phyloP scores from a whole-genome alignment of 2,888 invertebrate species.

The Limulus polyphemus region DNA sequence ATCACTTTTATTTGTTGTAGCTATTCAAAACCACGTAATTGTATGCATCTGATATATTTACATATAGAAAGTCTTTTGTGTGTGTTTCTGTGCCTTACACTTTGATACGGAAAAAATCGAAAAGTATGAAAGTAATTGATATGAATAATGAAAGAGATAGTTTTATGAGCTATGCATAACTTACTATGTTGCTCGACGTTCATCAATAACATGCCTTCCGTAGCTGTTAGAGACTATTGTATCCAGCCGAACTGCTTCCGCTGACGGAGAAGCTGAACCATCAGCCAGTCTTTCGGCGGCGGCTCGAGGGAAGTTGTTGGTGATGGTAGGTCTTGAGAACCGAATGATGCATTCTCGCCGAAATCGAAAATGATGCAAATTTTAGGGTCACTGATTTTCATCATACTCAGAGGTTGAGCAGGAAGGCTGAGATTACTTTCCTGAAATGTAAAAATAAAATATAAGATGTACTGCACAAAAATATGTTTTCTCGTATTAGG shows the following conservation, averaged over 20 bases:
- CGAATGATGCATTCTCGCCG: constrained; percentile 18
- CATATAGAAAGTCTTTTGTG: too few species aligned
- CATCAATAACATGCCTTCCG: constrained; percentile 21
- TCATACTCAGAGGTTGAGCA: constrained; percentile 16
- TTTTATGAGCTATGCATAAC: background rate
- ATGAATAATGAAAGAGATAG: too few species aligned
- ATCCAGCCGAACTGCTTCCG: constrained; percentile 16
- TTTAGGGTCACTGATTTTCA: constrained; percentile 19
- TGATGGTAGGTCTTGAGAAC: constrained; percentile 19
- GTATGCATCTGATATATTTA: too few species aligned
- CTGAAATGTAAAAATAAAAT: background rate
- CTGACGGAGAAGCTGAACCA: constrained; percentile 15
- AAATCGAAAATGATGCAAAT: constrained; percentile 22
- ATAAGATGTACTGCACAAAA: too few species aligned
- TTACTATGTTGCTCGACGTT: constrained; percentile 21
- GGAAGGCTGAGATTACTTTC: background rate
- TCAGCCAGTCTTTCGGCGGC: constrained; percentile 19
- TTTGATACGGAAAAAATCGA: too few species aligned
- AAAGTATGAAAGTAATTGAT: too few species aligned
- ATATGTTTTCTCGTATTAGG: too few species aligned
- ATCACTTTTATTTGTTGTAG: too few species aligned
- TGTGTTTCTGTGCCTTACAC: too few species aligned
- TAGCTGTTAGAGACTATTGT: constrained; percentile 13
- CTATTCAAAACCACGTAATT: too few species aligned
- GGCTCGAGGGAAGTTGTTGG: constrained; percentile 13